phyloP scores from a whole-genome alignment of 1,140 invertebrate genomes.

The Drosophila nigromelanica region DNA sequence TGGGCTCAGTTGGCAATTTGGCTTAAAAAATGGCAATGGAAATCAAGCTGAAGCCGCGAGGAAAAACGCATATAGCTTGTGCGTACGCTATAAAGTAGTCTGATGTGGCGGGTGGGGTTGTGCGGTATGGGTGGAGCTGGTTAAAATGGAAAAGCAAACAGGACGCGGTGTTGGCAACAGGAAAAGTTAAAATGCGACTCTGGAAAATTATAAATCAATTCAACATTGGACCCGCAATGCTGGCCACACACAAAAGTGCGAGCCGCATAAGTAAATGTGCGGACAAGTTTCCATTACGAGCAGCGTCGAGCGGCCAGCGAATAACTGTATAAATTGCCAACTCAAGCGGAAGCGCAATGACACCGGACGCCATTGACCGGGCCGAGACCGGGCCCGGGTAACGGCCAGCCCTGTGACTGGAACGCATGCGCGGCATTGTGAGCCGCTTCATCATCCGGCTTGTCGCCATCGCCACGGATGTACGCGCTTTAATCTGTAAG shows the following conservation, averaged over 20 bases:
- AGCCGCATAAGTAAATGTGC: constrained; percentile 72
- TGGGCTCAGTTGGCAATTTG: constrained; percentile 58
- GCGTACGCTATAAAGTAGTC: constrained; percentile 14
- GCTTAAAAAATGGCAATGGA: constrained; percentile 51
- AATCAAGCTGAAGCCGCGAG: constrained; percentile 29
- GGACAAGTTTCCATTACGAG: constrained; percentile 63
- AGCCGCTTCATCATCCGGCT: constrained; percentile 58
- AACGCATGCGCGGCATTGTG: constrained; percentile 64
- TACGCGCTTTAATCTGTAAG: constrained; percentile 75
- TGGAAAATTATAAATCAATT: constrained; percentile 80
- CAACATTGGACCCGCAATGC: constrained; percentile 57
- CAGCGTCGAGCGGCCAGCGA: constrained; percentile 35
- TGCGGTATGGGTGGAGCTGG: background rate
- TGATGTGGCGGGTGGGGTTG: too few relatives aligned
- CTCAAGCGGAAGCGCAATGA: constrained; percentile 78
- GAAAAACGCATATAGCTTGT: constrained; percentile 37
- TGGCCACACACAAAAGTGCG: constrained; percentile 52
- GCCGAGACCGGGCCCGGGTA: constrained; percentile 2
- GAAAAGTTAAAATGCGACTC: constrained; percentile 66
- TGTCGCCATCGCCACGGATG: constrained; percentile 64
- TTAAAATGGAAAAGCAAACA: constrained; percentile 52
- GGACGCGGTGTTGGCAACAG: constrained; percentile 47
- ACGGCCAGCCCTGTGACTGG: background rate
- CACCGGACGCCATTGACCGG: constrained; percentile 76
- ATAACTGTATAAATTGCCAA: constrained; percentile 81